These are phyloP conservation scores for Tamias sibiricus DNA, from an alignment of 2,113 vertebrate species.

Conservation along the genomic window DNA sequence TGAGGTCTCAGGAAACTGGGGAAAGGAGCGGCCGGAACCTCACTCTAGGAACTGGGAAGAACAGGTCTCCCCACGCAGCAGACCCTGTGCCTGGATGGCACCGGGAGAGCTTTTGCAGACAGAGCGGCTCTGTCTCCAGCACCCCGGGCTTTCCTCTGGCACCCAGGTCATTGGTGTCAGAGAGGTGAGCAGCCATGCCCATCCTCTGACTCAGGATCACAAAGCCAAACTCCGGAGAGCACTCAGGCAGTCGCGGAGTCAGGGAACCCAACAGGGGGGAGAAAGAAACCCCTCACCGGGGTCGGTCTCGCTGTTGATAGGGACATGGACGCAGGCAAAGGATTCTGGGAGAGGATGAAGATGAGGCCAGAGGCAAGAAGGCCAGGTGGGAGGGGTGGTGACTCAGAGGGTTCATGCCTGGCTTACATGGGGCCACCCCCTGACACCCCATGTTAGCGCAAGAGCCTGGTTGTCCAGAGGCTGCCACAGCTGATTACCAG, in stretches of 20 bases:
- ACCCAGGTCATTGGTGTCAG: background rate
- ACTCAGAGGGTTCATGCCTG: fast-evolving
- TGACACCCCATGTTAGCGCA: no score
- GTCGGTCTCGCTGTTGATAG: background rate
- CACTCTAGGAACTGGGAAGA: background rate
- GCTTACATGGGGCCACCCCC: fast-evolving
- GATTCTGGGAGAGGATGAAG: background rate
- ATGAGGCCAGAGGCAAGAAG: background rate
- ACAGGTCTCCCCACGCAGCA: fast-evolving
- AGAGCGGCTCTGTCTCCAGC: background rate
- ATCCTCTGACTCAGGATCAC: background rate
- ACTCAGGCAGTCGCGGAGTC: background rate
- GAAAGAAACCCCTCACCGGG: background rate
- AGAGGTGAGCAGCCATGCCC: background rate
- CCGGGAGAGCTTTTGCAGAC: background rate
- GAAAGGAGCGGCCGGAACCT: background rate
- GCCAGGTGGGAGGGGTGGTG: background rate
- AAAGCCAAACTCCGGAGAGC: background rate
- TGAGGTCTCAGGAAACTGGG: background rate
- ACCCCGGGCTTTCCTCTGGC: background rate
- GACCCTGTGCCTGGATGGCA: fast-evolving
- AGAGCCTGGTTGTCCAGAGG: background rate
- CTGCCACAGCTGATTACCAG: background rate
- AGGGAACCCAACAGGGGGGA: background rate
- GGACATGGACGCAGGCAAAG: background rate